Conservation (phyloP, 2,888 invertebrate genomes). For the Creontiades dilutus region DNA sequence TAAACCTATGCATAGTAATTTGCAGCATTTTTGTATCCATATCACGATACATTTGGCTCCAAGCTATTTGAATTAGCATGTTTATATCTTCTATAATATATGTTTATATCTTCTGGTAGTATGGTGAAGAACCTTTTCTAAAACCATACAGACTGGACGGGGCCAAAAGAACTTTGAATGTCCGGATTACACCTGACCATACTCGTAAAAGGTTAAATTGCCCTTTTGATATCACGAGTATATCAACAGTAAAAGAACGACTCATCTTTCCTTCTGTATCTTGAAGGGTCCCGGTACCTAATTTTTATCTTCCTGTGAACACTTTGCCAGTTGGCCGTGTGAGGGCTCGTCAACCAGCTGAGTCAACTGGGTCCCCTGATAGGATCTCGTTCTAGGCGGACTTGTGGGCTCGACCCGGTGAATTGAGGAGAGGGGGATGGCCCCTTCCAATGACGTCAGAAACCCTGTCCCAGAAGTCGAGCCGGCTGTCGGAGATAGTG, state of each 20-base stretch:
- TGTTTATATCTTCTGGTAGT: too few relatives aligned
- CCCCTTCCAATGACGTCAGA: conserved; percentile 52
- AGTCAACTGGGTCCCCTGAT: neutral
- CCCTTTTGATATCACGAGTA: neutral
- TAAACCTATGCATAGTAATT: too few relatives aligned
- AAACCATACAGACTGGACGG: too few relatives aligned
- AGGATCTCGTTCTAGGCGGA: conserved; percentile 7
- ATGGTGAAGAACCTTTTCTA: too few relatives aligned
- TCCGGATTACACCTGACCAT: too few relatives aligned
- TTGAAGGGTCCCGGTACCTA: neutral
- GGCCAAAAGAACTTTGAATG: too few relatives aligned
- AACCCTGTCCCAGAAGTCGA: neutral
- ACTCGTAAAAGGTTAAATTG: neutral
- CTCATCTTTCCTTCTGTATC: neutral
- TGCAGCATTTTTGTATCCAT: too few relatives aligned
- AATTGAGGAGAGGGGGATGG: neutral
- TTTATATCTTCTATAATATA: too few relatives aligned
- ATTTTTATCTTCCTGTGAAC: neutral
- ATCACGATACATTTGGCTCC: too few relatives aligned
- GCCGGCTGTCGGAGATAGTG: conserved; percentile 52
- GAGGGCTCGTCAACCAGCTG: conserved; percentile 35
- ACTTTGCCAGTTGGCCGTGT: neutral
- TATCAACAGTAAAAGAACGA: neutral
- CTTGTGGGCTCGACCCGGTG: conserved; percentile 34
- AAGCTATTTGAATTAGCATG: too few relatives aligned